A percentile compares a stretch with the other conserved stretches of the same genome.
Conservation (phyloP, 2,113 vertebrate species). For the Eonycteris spelaea region DNA sequence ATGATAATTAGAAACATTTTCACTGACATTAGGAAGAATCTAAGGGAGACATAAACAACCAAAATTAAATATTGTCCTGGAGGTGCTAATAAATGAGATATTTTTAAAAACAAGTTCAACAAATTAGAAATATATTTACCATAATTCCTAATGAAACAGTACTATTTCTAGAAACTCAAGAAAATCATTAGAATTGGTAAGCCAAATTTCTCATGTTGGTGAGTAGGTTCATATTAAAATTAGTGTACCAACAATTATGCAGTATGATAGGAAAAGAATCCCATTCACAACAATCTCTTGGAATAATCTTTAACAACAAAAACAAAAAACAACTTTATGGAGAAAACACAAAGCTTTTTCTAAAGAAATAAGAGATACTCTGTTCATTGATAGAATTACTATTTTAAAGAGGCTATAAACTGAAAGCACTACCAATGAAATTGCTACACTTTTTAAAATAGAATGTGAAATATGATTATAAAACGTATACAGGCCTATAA, state of each 20-base stretch:
- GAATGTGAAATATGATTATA: background rate
- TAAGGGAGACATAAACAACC: background rate
- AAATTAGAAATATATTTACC: background rate
- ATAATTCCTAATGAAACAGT: background rate
- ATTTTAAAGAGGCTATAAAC: background rate
- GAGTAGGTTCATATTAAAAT: background rate
- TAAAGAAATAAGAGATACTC: background rate
- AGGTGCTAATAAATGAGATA: background rate
- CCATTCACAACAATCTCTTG: background rate
- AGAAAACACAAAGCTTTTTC: background rate
- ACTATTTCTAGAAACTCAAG: background rate
- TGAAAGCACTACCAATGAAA: background rate
- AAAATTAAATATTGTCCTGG: background rate
- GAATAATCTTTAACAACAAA: background rate
- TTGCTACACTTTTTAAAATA: background rate
- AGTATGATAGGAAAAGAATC: background rate
- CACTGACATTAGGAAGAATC: background rate
- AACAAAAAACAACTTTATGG: no score
- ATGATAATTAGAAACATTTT: background rate
- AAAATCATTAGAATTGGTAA: background rate
- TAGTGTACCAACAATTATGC: background rate
- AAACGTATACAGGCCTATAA: background rate
- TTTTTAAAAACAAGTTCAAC: background rate
- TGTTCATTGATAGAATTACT: background rate
- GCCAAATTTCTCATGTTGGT: background rate